Percentiles rank a stretch among this genome's conserved stretches.
Conservation (phyloP, 64 coral and sea anemone species). For the Porites australiensis region DNA sequence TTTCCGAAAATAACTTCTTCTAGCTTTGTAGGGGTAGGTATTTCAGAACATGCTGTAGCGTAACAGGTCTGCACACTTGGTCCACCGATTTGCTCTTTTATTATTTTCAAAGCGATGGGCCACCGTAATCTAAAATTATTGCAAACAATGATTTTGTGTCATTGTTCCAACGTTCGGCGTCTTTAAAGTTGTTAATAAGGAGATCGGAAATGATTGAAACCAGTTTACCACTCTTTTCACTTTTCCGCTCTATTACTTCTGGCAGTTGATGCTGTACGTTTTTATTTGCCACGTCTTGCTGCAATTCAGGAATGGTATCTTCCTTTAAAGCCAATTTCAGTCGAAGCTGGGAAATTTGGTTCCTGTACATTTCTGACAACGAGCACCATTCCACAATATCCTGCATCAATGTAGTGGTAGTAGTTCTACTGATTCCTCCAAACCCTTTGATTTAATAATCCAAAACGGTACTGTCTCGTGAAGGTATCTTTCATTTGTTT, state of each 20-base stretch:
- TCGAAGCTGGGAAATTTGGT: background rate
- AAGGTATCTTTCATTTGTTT: too few species aligned
- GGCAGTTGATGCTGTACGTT: background rate
- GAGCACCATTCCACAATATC: too few species aligned
- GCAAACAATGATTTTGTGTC: background rate
- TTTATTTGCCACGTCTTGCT: background rate
- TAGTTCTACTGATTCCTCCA: background rate
- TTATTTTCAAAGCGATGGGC: background rate
- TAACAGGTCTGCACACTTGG: background rate
- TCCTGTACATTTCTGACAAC: background rate
- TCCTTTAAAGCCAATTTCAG: background rate
- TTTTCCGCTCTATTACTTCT: background rate
- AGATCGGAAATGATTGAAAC: background rate
- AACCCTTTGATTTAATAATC: conserved; percentile 11
- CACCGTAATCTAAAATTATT: background rate
- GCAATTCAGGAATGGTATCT: background rate
- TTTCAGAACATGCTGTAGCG: background rate
- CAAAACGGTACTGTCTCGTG: conserved; percentile 44
- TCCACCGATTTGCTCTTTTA: background rate
- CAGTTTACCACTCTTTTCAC: background rate
- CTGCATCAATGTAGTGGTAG: too few species aligned
- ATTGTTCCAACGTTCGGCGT: background rate
- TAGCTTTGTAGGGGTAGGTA: background rate
- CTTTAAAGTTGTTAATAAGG: background rate
- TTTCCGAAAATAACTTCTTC: conserved; percentile 12